phyloP scores from a whole-genome alignment of 2,113 vertebrate genomes.

The Scortum barcoo region DNA sequence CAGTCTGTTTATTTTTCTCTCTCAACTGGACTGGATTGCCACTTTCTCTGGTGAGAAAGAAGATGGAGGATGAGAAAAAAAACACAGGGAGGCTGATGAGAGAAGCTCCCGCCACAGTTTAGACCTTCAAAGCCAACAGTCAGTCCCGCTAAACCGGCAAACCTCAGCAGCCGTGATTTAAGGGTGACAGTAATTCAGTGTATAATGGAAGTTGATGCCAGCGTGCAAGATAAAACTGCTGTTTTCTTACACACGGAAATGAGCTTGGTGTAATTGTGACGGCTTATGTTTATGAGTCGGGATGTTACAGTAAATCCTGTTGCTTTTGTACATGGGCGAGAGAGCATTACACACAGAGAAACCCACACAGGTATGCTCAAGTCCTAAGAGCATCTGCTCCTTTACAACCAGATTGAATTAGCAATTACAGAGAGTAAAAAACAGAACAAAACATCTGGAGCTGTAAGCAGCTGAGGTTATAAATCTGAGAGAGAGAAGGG shows the following conservation, averaged over 20 bases:
- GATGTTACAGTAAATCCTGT: conserved; percentile 74
- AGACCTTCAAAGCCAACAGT: conserved; percentile 60
- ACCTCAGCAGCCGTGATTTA: conserved; percentile 66
- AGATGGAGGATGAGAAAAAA: conserved; percentile 57
- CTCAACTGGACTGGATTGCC: conserved; percentile 69
- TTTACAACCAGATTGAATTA: conserved; percentile 86
- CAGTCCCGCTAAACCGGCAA: conserved; percentile 49
- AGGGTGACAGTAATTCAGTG: conserved; percentile 56
- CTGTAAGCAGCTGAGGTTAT: conserved; percentile 83
- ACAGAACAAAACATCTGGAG: conserved; percentile 86
- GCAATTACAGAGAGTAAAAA: conserved; percentile 86
- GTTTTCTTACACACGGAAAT: conserved; percentile 52
- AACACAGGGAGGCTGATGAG: conserved; percentile 54
- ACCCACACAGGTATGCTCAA: conserved; percentile 76
- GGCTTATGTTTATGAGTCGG: conserved; percentile 77
- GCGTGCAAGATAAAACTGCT: conserved; percentile 46
- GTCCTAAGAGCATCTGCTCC: conserved; percentile 82
- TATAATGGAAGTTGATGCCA: conserved; percentile 72
- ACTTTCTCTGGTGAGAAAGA: conserved; percentile 80
- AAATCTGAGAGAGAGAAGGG: conserved; percentile 71
- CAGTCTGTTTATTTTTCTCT: conserved; percentile 81
- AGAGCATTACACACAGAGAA: conserved; percentile 24
- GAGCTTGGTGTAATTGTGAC: conserved; percentile 67
- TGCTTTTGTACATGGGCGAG: conserved; percentile 61
- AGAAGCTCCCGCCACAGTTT: conserved; percentile 67